These are phyloP conservation scores for Mycetomoellerius zeteki DNA, from an alignment of 1,140 invertebrate species.

Conservation along the genomic window DNA sequence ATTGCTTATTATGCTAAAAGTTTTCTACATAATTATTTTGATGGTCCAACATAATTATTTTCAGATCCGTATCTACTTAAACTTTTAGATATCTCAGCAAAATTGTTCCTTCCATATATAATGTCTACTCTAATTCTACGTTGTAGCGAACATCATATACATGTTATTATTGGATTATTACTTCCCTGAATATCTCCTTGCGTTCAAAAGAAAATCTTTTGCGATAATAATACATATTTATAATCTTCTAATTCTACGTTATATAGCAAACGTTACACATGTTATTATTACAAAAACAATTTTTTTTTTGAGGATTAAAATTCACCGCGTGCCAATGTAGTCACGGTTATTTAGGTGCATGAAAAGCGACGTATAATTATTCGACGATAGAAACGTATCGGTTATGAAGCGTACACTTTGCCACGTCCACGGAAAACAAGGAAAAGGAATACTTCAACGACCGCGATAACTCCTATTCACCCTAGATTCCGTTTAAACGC, in stretches of 20 bases:
- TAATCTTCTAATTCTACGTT: not conserved
- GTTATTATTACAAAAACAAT: not conserved
- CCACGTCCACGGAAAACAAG: not conserved
- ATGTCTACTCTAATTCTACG: too few relatives aligned
- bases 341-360: not conserved
- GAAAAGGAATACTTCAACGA: not conserved
- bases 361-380: not conserved
- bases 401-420: not conserved
- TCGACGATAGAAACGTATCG: not conserved
- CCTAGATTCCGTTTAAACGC: slow-evolving; percentile 57
- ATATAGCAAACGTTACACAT: not conserved
- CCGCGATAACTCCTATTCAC: slow-evolving; percentile 25
- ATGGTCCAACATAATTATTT: too few relatives aligned
- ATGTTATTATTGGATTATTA: not conserved
- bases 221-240: not conserved
- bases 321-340: not conserved
- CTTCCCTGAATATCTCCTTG: not conserved
- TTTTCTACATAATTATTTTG: too few relatives aligned
- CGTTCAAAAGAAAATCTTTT: not conserved
- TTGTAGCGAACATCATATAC: too few relatives aligned
- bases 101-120: too few relatives aligned
- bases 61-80: too few relatives aligned
- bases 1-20: too few relatives aligned
- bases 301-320: not conserved
- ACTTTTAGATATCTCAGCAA: too few relatives aligned